Evolutionary conservation across 2,797 vertebrate genomes (phyloP).

Genomic region (Pseudochromis fuscus): DNA sequence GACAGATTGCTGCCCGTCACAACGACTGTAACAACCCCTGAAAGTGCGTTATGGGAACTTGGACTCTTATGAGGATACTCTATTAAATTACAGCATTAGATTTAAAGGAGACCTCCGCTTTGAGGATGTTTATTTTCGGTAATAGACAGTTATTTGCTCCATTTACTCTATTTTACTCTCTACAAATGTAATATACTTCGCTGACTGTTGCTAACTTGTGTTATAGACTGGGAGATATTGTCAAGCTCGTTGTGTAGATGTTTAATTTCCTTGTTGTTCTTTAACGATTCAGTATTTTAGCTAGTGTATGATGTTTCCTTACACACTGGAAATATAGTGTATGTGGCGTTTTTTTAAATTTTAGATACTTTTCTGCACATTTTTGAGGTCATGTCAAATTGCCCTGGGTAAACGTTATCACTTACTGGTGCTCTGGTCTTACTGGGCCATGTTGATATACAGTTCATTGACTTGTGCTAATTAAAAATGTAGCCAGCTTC

Average conservation of each 20-base stretch:
- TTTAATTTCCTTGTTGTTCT: neutral
- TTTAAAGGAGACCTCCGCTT: slow-evolving; percentile 17
- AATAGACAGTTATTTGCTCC: slow-evolving; percentile 21
- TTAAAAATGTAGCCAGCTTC: slow-evolving; percentile 52
- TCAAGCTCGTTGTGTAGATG: neutral
- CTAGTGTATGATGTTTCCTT: neutral
- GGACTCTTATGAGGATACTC: slow-evolving; percentile 41
- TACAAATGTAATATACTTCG: neutral
- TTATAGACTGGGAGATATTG: neutral
- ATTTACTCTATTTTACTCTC: slow-evolving; percentile 7
- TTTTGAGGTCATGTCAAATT: neutral
- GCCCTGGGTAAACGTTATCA: neutral
- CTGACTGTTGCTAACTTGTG: slow-evolving; percentile 23
- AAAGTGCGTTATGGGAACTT: slow-evolving; percentile 39
- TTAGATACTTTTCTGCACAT: neutral
- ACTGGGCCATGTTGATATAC: slow-evolving; percentile 41
- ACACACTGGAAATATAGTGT: neutral
- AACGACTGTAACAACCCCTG: slow-evolving; percentile 18
- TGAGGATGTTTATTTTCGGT: slow-evolving; percentile 75
- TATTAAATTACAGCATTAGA: slow-evolving; percentile 27
- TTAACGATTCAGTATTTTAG: neutral
- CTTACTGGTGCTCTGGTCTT: slow-evolving; percentile 14
- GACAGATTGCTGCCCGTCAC: slow-evolving; percentile 36
- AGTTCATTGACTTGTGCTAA: slow-evolving; percentile 53
- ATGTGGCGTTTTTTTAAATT: neutral